phyloP scores from a whole-genome alignment of 2,797 vertebrate species.

The Phylloscopus collybita region DNA sequence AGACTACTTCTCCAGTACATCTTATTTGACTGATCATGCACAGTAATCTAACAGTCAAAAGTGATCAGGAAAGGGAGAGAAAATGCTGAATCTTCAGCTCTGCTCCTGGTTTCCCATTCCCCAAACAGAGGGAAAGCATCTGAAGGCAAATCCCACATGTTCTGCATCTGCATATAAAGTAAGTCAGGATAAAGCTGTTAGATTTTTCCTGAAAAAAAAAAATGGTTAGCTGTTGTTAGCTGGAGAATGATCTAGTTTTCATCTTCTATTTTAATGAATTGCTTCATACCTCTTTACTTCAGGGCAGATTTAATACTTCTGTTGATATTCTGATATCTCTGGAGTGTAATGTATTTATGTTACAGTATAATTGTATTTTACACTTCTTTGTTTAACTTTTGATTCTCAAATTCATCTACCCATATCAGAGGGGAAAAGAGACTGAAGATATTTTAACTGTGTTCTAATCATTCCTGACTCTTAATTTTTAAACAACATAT shows the following conservation, averaged over 20 bases:
- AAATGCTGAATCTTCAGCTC: neutral
- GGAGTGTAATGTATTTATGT: slow-evolving; percentile 63
- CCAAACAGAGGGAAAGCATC: neutral
- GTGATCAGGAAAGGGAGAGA: neutral
- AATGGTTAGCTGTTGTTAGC: slow-evolving; percentile 1
- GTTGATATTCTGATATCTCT: slow-evolving; percentile 60
- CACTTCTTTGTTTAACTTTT: slow-evolving; percentile 61
- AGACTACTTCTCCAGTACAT: neutral
- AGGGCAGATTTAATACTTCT: slow-evolving; percentile 55
- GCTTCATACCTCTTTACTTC: slow-evolving; percentile 59
- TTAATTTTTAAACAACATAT: slow-evolving; percentile 46
- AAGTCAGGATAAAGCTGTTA: neutral
- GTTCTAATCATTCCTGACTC: slow-evolving; percentile 49
- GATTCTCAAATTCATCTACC: slow-evolving; percentile 49
- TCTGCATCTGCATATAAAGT: neutral
- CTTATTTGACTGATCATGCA: neutral
- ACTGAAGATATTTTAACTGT: slow-evolving; percentile 57
- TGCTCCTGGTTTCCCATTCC: neutral
- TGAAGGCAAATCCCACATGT: neutral
- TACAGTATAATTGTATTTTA: slow-evolving; percentile 62
- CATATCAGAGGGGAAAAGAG: slow-evolving; percentile 45
- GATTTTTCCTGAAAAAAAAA: neutral
- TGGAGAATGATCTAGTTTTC: slow-evolving; percentile 15
- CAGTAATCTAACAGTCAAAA: neutral
- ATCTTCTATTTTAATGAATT: slow-evolving; percentile 49